Evolutionary conservation across 2,888 invertebrate genomes (phyloP), one percentile per base, ranked within the genome.

Genomic region (Leptopterna dolabrata): DNA sequence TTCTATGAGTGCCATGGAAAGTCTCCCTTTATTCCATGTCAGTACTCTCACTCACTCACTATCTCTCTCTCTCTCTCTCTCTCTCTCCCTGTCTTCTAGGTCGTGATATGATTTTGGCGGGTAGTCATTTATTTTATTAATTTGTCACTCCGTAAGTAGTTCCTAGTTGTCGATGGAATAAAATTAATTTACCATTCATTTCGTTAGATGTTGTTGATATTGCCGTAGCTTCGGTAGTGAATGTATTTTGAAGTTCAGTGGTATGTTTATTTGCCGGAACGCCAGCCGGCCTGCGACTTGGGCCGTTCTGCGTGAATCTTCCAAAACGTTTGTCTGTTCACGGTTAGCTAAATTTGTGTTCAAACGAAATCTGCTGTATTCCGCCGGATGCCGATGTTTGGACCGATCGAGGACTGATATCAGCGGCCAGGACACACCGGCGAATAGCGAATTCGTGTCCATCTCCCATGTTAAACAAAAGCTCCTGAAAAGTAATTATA

Each of bases 391-490:
- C 27, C n/a, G 78, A 16, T 43, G 6, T 43, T 24, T 43, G 45
- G 43, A n/a, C 24, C 41, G 27, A 4, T 27, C 30, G 76, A 2
- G 24, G 13, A 7, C 63, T 24, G 27, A 63, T 11, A 6, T 24
- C 24, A 24, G 24, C 7, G 9, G 11, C 13, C 24, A 19, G 24
- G 24, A 63, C 0, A 11, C 24, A 11, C 11, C 24, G 27, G 63
- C 13, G 11, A 24, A 19, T 6, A 24, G 63, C 7, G 87, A 87
- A 16, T 89, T 89, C 76, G 88, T 89, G 2, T 80, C 88, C n/a
- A 70, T 89, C 11, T 88, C 88, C 19, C 73, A 76, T 6, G 82
- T 88, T 14, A 89, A 88, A 73, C 82, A 86, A 27, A 63, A 47
- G 43, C 81, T 89, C 36, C n/a, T 83, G 71, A 88, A 80, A 51